Percentiles rank a stretch among this genome's conserved stretches.
These are phyloP conservation scores for Pristionchus exspectatus DNA, from an alignment of 2,888 invertebrate genomes.

Conservation along the genomic window DNA sequence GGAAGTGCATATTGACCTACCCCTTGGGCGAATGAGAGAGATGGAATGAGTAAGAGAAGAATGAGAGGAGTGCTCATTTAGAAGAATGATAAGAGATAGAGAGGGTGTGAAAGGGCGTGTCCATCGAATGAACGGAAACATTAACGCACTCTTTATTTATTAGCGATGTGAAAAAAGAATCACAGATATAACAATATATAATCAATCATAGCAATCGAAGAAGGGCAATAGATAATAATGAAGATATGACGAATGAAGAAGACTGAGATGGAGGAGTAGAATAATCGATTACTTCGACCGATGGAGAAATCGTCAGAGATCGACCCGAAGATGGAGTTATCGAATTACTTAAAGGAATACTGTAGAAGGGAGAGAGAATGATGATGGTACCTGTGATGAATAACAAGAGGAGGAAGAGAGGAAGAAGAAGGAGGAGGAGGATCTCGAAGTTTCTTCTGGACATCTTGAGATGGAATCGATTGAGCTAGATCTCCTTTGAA, in stretches of 20 bases:
- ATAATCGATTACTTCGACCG: not conserved
- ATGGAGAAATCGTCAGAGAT: conserved; percentile 5
- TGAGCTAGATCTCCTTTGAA: conserved; percentile 45
- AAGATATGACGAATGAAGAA: conserved; percentile 7
- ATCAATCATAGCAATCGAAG: conserved; percentile 8
- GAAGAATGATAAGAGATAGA: not conserved
- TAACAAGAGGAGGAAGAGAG: conserved; percentile 5
- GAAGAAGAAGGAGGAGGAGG: not conserved
- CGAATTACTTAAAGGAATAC: not conserved
- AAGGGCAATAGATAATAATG: conserved; percentile 17
- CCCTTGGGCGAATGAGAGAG: not conserved
- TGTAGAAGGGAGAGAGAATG: not conserved
- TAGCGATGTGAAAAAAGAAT: not conserved
- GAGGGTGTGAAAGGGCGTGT: conserved; percentile 19
- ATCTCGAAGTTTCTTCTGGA: conserved; percentile 1
- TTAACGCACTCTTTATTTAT: not conserved
- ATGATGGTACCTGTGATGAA: not conserved
- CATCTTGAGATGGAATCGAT: not conserved
- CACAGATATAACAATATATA: not conserved
- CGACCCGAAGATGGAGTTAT: not conserved
- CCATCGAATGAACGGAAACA: conserved; percentile 5
- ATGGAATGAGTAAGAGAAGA: not conserved
- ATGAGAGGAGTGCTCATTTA: not conserved
- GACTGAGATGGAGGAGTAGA: not conserved
- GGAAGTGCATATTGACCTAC: not conserved